Conservation (phyloP, 2,797 vertebrate species). For the Peromyscus nudipes region DNA sequence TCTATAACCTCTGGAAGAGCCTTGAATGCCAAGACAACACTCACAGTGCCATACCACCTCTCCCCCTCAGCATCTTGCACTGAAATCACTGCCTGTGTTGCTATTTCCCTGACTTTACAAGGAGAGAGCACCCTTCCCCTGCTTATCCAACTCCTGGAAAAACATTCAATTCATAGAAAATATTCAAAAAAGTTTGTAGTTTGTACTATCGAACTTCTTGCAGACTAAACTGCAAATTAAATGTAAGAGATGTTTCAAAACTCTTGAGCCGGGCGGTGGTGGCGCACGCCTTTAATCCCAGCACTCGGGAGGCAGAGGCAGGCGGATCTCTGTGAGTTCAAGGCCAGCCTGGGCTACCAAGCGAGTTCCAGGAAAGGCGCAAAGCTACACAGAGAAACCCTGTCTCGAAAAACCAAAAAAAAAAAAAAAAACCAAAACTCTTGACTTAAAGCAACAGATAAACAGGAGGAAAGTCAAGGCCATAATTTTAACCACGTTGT, state of each 20-base stretch:
- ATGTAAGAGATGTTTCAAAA: slow-evolving; percentile 52
- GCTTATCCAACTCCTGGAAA: neutral
- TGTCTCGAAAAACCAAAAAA: too few relatives aligned
- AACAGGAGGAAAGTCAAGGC: neutral
- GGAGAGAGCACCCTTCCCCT: too few relatives aligned
- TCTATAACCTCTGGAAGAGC: neutral
- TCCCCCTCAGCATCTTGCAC: neutral
- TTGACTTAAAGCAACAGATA: neutral
- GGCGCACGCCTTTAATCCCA: too few relatives aligned
- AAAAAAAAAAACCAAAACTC: slow-evolving; percentile 27
- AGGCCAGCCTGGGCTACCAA: too few relatives aligned
- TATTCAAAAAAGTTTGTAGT: neutral
- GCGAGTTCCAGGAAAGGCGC: too few relatives aligned
- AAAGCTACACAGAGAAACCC: too few relatives aligned
- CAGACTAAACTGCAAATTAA: slow-evolving; percentile 9
- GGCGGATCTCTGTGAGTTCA: too few relatives aligned
- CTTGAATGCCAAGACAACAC: neutral
- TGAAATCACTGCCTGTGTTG: neutral
- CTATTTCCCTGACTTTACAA: neutral
- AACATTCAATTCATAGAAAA: neutral
- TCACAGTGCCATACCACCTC: accelerated
- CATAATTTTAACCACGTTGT: slow-evolving; percentile 20
- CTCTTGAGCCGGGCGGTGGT: too few relatives aligned
- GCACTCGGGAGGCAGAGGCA: too few relatives aligned
- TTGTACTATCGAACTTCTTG: neutral